These are phyloP conservation scores for Cladopsammia gracilis DNA, from an alignment of 64 coral and sea anemone species.

Conservation along the genomic window DNA sequence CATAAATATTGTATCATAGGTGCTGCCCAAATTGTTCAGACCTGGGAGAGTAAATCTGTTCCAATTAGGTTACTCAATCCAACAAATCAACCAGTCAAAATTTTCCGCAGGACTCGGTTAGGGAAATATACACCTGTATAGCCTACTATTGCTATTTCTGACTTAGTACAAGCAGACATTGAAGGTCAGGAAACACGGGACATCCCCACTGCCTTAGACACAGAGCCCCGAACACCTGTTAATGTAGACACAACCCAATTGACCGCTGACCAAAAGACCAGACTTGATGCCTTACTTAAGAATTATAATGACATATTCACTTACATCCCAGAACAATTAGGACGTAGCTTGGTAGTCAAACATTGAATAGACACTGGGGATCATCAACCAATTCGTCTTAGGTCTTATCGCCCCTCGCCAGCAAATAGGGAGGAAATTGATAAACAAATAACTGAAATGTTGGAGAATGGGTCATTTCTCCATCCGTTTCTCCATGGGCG, in stretches of 20 bases:
- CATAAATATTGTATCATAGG: not conserved
- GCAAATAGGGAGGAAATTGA: slow-evolving; percentile 8
- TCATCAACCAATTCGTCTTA: no score
- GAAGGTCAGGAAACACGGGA: not conserved
- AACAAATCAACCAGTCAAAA: not conserved
- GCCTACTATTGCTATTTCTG: slow-evolving; percentile 15
- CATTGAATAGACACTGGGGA: no score
- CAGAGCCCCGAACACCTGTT: no score
- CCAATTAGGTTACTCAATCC: slow-evolving; percentile 25
- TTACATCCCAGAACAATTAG: not conserved
- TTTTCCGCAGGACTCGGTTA: not conserved
- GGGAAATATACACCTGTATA: not conserved
- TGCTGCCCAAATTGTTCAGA: not conserved
- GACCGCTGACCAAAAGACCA: not conserved
- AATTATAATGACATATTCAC: slow-evolving; percentile 1
- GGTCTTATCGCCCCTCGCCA: not conserved
- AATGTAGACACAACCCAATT: not conserved
- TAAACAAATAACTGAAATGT: slow-evolving; percentile 28
- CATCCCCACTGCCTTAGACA: not conserved
- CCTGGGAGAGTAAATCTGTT: not conserved
- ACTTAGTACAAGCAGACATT: not conserved
- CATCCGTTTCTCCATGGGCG: not conserved
- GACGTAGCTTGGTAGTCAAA: not conserved
- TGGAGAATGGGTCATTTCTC: not conserved
- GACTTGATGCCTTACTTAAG: not conserved